A percentile compares a stretch with the other conserved stretches of the same genome.
phyloP scores from a whole-genome alignment of 2,888 invertebrate species.

The Sylvicola fuscatus region DNA sequence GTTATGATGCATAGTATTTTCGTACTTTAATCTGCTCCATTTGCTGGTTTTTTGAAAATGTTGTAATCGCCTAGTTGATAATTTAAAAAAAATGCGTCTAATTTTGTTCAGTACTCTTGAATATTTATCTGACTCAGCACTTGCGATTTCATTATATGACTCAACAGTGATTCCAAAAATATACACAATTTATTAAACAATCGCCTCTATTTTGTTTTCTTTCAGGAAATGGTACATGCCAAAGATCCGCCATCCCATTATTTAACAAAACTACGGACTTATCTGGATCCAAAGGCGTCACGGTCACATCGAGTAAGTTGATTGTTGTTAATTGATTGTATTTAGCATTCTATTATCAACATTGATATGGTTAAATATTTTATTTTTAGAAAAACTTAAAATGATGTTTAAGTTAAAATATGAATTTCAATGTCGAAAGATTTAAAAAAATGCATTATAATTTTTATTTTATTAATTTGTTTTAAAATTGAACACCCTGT shows the following conservation, averaged over 20 bases:
- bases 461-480: not conserved
- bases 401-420: not conserved
- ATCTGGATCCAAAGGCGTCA: constrained; percentile 90
- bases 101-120: too few species aligned
- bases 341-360: too few species aligned
- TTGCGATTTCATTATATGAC: too few species aligned
- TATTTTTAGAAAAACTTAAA: too few species aligned
- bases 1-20: too few species aligned
- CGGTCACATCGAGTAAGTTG: constrained; percentile 77
- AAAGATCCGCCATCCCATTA: constrained; percentile 95
- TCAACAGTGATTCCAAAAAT: not conserved
- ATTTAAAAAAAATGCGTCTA: too few species aligned
- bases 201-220: constrained; percentile 16
- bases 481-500: not conserved
- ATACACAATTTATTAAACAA: too few species aligned
- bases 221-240: constrained; percentile 91
- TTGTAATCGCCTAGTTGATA: too few species aligned
- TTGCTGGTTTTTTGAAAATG: too few species aligned
- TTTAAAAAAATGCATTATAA: not conserved
- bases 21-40: too few species aligned
- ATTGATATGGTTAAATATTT: too few species aligned
- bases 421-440: not conserved
- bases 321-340: not conserved
- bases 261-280: constrained; percentile 84
- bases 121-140: too few species aligned